Evolutionary conservation across 2,113 vertebrate species (phyloP).

Genomic region (Galbula dea): DNA sequence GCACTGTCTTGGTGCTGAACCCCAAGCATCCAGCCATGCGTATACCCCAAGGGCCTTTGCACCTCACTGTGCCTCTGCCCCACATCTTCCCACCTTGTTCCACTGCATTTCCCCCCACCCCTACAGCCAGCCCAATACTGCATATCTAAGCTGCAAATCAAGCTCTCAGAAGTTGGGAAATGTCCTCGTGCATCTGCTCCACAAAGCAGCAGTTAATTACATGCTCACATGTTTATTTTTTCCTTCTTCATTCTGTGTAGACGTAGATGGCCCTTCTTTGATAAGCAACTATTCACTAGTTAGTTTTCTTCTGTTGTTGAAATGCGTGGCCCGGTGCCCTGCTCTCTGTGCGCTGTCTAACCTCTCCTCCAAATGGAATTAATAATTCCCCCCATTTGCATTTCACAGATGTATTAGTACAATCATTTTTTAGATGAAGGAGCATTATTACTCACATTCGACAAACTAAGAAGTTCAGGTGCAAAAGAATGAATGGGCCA

Average conservation of each 20-base stretch:
- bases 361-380: constrained; percentile 32
- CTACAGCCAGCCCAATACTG: background rate
- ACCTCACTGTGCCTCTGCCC: background rate
- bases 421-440: constrained; percentile 12
- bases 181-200: background rate
- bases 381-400: constrained; percentile 32
- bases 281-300: constrained; percentile 45
- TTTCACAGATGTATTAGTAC: constrained; percentile 34
- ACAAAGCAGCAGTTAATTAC: background rate
- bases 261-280: constrained; percentile 28
- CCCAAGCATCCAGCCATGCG: rapidly evolving
- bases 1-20: background rate
- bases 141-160: background rate
- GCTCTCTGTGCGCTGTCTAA: constrained; percentile 10
- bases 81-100: rapidly evolving
- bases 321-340: constrained; percentile 37
- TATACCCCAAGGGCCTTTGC: background rate
- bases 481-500: constrained; percentile 54
- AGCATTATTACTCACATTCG: constrained; percentile 36
- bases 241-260: background rate
- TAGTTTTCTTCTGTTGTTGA: constrained; percentile 50
- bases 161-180: background rate
- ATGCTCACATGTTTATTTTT: background rate
- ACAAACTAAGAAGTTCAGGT: constrained; percentile 59
- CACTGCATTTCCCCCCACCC: background rate